These are phyloP conservation scores for Cheilosia pagana DNA, from an alignment of 2,888 invertebrate species.

Conservation along the genomic window DNA sequence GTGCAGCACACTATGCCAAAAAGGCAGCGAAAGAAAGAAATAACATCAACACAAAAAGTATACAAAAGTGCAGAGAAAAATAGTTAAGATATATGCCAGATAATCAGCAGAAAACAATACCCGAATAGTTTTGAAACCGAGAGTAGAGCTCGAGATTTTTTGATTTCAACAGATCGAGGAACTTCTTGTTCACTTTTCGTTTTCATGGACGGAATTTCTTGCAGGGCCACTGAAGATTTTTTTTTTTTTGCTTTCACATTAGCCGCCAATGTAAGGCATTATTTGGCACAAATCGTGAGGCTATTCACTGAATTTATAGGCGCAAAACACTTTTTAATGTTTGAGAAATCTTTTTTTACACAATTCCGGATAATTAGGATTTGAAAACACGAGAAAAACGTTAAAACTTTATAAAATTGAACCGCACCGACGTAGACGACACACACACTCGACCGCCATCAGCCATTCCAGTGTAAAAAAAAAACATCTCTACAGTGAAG, in stretches of 20 bases:
- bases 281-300: conserved; percentile 5
- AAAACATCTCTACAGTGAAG: conserved; percentile 45
- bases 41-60: conserved; percentile 54
- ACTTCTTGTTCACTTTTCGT: conserved; percentile 62
- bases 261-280: conserved; percentile 38
- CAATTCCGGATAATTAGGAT: conserved; percentile 16
- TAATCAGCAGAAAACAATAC: conserved; percentile 48
- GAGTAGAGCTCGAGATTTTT: conserved; percentile 37
- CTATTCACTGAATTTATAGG: conserved; percentile 29
- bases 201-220: conserved; percentile 70
- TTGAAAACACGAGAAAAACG: conserved; percentile 51
- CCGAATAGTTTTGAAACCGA: conserved; percentile 58
- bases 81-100: conserved; percentile 27
- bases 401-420: conserved; percentile 48
- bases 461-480: conserved; percentile 64
- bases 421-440: conserved; percentile 65
- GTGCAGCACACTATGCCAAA: conserved; percentile 50
- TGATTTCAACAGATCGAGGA: conserved; percentile 49
- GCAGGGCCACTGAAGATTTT: conserved; percentile 21
- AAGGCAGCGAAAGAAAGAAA: conserved; percentile 28
- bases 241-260: conserved; percentile 12
- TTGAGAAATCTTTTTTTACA: conserved; percentile 22
- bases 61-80: conserved; percentile 40
- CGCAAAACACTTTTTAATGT: conserved; percentile 16
- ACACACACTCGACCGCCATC: conserved; percentile 61